Evolutionary conservation across 2,797 vertebrate genomes (phyloP).

Genomic region (Xerus rutilus): DNA sequence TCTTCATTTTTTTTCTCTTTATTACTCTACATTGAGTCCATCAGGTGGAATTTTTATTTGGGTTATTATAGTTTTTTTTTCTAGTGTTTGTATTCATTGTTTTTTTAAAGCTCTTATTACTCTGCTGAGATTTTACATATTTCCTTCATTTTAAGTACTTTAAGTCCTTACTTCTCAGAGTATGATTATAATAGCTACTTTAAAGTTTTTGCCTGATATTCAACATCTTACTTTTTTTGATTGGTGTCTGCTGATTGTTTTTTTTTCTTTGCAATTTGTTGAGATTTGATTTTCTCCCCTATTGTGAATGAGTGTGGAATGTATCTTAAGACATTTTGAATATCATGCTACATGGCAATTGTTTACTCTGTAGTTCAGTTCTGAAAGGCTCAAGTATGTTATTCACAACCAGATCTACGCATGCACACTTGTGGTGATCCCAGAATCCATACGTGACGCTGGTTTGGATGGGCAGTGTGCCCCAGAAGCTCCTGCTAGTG

Average conservation of each 20-base stretch:
- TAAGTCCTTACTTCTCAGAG: neutral
- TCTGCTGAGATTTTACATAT: neutral
- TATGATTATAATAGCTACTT: neutral
- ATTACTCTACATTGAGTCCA: neutral
- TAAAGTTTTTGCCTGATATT: neutral
- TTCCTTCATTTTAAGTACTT: neutral
- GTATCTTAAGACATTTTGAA: conserved; percentile 19
- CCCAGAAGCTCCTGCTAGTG: no score
- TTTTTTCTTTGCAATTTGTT: conserved; percentile 25
- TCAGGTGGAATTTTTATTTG: neutral
- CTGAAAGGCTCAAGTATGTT: neutral
- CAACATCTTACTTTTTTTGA: neutral
- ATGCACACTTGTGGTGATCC: neutral
- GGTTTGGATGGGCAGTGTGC: no score
- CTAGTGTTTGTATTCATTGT: neutral
- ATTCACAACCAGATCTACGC: neutral
- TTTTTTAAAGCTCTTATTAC: neutral
- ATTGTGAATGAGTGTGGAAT: neutral
- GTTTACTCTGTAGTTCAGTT: neutral
- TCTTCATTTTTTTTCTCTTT: neutral
- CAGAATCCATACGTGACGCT: neutral
- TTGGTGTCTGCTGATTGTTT: neutral
- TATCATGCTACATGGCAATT: neutral
- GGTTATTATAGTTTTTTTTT: neutral
- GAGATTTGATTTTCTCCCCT: neutral